A percentile compares a stretch with the other conserved stretches of the same genome.
Conservation (phyloP, 2,113 vertebrate genomes). For the Herpailurus yagouaroundi region DNA sequence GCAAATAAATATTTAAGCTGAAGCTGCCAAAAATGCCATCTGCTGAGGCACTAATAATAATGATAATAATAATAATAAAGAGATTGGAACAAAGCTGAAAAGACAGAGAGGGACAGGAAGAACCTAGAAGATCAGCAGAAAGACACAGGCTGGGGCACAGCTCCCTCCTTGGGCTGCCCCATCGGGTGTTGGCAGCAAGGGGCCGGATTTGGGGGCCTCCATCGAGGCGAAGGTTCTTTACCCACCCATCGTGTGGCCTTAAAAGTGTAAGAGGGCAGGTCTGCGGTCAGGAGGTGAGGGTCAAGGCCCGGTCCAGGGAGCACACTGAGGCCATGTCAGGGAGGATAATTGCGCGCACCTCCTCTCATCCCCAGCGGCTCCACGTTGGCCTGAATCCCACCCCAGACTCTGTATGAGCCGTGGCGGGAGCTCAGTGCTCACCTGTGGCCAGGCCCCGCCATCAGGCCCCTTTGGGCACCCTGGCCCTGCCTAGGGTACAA, state of each 20-base stretch:
- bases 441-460: neutral
- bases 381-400: neutral
- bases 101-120: neutral
- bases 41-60: conserved; percentile 87
- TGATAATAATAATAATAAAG: conserved; percentile 74
- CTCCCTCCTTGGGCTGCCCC: neutral
- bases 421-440: neutral
- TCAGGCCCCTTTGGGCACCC: neutral
- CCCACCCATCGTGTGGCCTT: conserved; percentile 64
- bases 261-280: conserved; percentile 54
- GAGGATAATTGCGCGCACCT: neutral
- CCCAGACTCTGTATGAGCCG: neutral
- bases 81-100: conserved; percentile 73
- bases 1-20: conserved; percentile 95
- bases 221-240: conserved; percentile 86
- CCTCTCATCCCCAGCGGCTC: neutral
- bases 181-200: accelerated
- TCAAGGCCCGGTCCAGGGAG: neutral
- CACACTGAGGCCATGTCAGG: neutral
- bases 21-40: conserved; percentile 95
- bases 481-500: neutral
- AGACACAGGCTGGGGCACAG: neutral
- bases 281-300: neutral
- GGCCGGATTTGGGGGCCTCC: conserved; percentile 87
- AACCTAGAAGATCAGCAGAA: neutral